Percentiles rank a stretch among this genome's conserved stretches.
Conservation (phyloP, 2,113 vertebrate genomes). For the Ammodytes marinus region DNA sequence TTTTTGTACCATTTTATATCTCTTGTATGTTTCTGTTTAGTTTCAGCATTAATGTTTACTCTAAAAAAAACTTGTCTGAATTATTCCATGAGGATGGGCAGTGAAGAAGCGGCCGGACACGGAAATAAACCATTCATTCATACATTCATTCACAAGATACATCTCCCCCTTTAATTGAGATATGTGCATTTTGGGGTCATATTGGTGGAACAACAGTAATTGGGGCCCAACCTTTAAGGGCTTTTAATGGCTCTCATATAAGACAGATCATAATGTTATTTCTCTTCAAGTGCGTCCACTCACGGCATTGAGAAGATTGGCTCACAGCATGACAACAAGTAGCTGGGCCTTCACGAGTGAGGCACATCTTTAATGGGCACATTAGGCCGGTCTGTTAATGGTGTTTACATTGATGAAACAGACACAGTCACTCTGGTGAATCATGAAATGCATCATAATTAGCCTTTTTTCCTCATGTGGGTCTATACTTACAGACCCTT, state of each 20-base stretch:
- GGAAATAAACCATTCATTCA: no score
- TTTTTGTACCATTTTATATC: no score
- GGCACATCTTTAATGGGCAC: not conserved
- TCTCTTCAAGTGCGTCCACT: not conserved
- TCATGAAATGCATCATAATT: constrained; percentile 36
- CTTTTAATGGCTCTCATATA: not conserved
- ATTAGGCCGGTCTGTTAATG: constrained; percentile 27
- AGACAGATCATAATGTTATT: not conserved
- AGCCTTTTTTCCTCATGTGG: not conserved
- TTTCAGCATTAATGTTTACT: no score
- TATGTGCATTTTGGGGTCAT: not conserved
- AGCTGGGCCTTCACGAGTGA: not conserved
- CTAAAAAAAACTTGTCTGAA: no score
- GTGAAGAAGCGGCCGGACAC: no score
- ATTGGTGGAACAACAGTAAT: not conserved
- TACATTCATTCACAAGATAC: no score
- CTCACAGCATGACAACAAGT: not conserved
- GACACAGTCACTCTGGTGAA: not conserved
- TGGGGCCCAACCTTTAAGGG: no score
- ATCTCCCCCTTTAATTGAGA: not conserved
- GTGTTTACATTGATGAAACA: constrained; percentile 19
- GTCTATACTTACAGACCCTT: not conserved
- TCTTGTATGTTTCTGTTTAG: no score
- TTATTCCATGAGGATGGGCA: no score
- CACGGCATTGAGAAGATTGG: not conserved